These are phyloP conservation scores for Ischnura elegans DNA, from an alignment of 2,888 invertebrate species.

Conservation along the genomic window DNA sequence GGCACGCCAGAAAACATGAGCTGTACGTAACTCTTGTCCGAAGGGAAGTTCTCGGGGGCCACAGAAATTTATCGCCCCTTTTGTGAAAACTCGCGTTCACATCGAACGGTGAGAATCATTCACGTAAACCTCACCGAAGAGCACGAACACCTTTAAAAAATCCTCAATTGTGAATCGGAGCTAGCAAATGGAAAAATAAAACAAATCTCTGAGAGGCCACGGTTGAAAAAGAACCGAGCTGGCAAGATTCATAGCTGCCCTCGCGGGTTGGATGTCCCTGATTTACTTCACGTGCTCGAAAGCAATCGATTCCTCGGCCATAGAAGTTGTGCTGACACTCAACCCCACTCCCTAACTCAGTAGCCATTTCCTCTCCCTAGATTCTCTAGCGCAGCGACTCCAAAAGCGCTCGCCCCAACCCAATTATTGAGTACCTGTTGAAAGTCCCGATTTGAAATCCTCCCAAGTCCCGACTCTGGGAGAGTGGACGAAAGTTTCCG, in stretches of 20 bases:
- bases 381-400: neutral
- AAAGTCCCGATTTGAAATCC: neutral
- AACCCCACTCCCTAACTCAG: too few relatives aligned
- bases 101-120: neutral
- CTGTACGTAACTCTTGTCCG: too few relatives aligned
- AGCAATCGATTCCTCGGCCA: neutral
- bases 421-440: neutral
- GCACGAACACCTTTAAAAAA: neutral
- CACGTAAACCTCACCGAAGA: neutral
- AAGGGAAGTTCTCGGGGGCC: too few relatives aligned
- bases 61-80: too few relatives aligned
- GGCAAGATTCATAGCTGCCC: neutral
- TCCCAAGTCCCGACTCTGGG: neutral
- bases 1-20: too few relatives aligned
- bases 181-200: too few relatives aligned
- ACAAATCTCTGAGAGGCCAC: neutral
- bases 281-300: neutral
- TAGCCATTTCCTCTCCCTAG: neutral
- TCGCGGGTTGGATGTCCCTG: neutral
- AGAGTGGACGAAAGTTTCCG: neutral
- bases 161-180: neutral
- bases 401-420: neutral
- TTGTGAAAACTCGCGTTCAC: neutral
- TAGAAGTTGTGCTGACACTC: too few relatives aligned
- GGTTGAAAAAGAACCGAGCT: neutral